Evolutionary conservation across 2,113 vertebrate species (phyloP).

Genomic region (Scartelaos histophorus): DNA sequence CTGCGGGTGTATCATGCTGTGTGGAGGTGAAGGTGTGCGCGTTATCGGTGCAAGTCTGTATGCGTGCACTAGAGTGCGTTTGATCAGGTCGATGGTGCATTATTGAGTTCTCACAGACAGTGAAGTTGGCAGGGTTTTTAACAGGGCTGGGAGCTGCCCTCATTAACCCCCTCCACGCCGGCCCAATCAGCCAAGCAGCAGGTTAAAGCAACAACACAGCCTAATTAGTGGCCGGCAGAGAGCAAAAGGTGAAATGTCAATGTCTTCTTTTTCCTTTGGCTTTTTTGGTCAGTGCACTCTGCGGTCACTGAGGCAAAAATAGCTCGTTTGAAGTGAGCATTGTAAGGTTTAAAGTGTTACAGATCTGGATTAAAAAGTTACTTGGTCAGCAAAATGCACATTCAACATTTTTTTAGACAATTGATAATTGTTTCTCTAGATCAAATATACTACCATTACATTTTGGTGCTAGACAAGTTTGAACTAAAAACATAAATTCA

Average conservation of each 20-base stretch:
- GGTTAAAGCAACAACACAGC: slow-evolving; percentile 84
- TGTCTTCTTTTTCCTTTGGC: slow-evolving; percentile 53
- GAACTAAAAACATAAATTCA: not conserved
- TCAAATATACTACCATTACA: not conserved
- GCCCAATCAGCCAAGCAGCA: slow-evolving; percentile 73
- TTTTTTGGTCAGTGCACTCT: slow-evolving; percentile 64
- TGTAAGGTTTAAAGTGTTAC: slow-evolving; percentile 2
- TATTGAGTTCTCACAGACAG: slow-evolving; percentile 57
- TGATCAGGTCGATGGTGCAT: slow-evolving; percentile 51
- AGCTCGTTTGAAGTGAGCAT: slow-evolving; percentile 17
- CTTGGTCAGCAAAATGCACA: not conserved
- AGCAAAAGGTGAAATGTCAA: slow-evolving; percentile 79
- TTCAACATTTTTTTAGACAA: not conserved
- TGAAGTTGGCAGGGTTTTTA: slow-evolving; percentile 64
- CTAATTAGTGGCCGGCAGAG: slow-evolving; percentile 83
- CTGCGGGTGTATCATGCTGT: slow-evolving; percentile 58
- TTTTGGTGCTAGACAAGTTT: not conserved
- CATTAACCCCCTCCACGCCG: slow-evolving; percentile 68
- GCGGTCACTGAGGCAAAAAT: slow-evolving; percentile 68
- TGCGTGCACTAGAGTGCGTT: slow-evolving; percentile 30
- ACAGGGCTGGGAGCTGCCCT: slow-evolving; percentile 72
- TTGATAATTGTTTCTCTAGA: not conserved
- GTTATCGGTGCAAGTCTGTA: slow-evolving; percentile 49
- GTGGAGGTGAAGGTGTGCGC: slow-evolving; percentile 34
- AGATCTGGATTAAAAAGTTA: slow-evolving; percentile 7